A percentile compares a stretch with the other conserved stretches of the same genome.
These are phyloP conservation scores for Caenorhabditis afra DNA, from an alignment of 2,888 invertebrate genomes.

Conservation along the genomic window DNA sequence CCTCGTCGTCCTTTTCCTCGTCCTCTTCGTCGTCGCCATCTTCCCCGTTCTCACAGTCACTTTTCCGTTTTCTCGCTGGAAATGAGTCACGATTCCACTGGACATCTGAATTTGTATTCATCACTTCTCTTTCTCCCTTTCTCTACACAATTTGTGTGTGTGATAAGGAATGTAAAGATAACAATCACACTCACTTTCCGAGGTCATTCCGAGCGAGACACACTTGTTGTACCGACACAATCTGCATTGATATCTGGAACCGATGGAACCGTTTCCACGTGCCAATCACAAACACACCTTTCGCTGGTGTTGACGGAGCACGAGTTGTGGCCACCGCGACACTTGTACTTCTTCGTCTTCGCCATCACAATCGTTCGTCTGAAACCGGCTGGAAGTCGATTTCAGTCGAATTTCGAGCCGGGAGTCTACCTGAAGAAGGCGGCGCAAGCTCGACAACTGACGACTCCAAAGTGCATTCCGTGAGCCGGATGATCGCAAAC, in stretches of 20 bases:
- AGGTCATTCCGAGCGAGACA: slow-evolving; percentile 63
- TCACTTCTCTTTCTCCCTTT: no score
- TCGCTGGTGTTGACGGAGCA: slow-evolving; percentile 55
- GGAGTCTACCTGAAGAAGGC: slow-evolving; percentile 47
- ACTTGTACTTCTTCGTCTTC: slow-evolving; percentile 54
- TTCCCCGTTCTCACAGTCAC: slow-evolving; percentile 3
- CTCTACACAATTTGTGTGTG: no score
- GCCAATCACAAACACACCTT: background rate
- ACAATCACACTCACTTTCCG: slow-evolving; percentile 52
- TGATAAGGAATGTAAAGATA: no score
- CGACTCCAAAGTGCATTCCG: slow-evolving; percentile 46
- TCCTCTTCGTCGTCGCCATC: slow-evolving; percentile 12
- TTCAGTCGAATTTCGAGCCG: background rate
- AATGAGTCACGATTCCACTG: slow-evolving; percentile 65
- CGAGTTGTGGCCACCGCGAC: slow-evolving; percentile 52
- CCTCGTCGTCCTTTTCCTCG: slow-evolving; percentile 3
- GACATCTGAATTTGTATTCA: slow-evolving; percentile 48
- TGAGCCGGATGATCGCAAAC: slow-evolving; percentile 28
- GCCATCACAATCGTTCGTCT: slow-evolving; percentile 62
- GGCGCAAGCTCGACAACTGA: slow-evolving; percentile 42
- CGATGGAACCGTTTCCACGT: no score
- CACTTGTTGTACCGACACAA: slow-evolving; percentile 65
- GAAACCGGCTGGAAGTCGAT: slow-evolving; percentile 4
- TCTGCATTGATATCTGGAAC: slow-evolving; percentile 59
- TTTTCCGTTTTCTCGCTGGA: slow-evolving; percentile 13